Evolutionary conservation across 1,140 invertebrate species (phyloP), one percentile per base, ranked within the genome.

Genomic region (Microplitis demolitor): DNA sequence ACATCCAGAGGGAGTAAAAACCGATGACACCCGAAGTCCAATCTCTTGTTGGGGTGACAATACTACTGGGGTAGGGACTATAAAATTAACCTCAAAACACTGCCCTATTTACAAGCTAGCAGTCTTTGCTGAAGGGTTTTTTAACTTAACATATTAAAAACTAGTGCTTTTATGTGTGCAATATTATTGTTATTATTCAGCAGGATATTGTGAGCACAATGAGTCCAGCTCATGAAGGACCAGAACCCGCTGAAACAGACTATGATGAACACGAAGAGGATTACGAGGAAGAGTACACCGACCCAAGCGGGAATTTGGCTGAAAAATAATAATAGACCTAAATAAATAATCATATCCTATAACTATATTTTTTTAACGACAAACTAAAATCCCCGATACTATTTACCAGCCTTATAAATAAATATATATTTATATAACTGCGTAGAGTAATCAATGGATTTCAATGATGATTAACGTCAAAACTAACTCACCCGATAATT

Each of bases 211-310:
- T 81, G 78, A 86, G 85, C 74, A 84, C 85, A 50, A 76, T 80
- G 35, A 74, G 77, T 67, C 77, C 85, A 34, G 71, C 79, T 54
- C 77, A 80, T 72, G 86, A 84, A n/a, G 85, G 82, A 73, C 84
- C 86, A n/a, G 85, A 87, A 68, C 85, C 85, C 16, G 85, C 85
- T 14, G 86, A 87, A 75, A 87, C 85, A 54, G 85, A 87, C 74
- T 87, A 87, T 71, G 86, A 87, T 11, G 84, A 84, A 11, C 80
- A 78, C 16, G 85, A 84, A 34, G 85, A 84, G 35, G 85, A 87
- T 1, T 80, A 86, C 77, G 85, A 86, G 14, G 85, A 86, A 14
- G 85, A 86, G 9, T 83, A 85, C 75, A 71, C 83, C 73, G 86
- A 87, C 39, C 81, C 80, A 53, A 86, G 80, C 70, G 84, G 81